Conservation (phyloP, 2,888 invertebrate species). For the Calameuta pallipes region DNA sequence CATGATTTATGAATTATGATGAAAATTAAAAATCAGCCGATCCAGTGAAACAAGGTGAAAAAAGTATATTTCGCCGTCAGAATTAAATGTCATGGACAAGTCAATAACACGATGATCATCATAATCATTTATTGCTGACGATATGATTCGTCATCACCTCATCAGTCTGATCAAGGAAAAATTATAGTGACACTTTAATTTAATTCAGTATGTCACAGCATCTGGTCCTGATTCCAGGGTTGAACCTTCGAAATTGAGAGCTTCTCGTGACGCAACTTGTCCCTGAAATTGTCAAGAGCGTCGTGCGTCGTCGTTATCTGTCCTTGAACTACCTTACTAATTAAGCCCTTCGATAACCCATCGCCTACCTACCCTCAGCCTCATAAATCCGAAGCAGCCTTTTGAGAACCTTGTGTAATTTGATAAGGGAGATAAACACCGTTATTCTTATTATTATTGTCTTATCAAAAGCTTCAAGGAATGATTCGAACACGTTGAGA, state of each 20-base stretch:
- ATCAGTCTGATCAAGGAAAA: constrained; percentile 40
- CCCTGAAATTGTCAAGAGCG: constrained; percentile 41
- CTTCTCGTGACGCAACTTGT: constrained; percentile 19
- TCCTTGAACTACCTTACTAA: constrained; percentile 20
- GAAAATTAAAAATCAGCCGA: neutral
- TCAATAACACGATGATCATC: constrained; percentile 36
- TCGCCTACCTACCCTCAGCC: constrained; percentile 11
- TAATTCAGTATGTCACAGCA: constrained; percentile 52
- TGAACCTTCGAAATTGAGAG: neutral
- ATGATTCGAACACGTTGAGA: neutral
- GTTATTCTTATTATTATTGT: neutral
- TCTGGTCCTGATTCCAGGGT: neutral
- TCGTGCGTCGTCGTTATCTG: neutral
- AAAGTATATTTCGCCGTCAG: neutral
- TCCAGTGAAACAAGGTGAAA: neutral
- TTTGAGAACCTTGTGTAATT: neutral
- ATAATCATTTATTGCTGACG: constrained; percentile 27
- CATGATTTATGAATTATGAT: neutral
- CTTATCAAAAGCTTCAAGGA: neutral
- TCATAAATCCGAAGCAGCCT: neutral
- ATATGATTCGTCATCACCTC: constrained; percentile 39
- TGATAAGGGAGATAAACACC: neutral
- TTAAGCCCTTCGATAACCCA: constrained; percentile 26
- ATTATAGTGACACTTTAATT: constrained; percentile 52
- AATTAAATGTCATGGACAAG: constrained; percentile 20